A percentile compares a stretch with the other conserved stretches of the same genome.
Evolutionary conservation across 1,140 invertebrate species (phyloP).

Genomic region (Papilio helenus): DNA sequence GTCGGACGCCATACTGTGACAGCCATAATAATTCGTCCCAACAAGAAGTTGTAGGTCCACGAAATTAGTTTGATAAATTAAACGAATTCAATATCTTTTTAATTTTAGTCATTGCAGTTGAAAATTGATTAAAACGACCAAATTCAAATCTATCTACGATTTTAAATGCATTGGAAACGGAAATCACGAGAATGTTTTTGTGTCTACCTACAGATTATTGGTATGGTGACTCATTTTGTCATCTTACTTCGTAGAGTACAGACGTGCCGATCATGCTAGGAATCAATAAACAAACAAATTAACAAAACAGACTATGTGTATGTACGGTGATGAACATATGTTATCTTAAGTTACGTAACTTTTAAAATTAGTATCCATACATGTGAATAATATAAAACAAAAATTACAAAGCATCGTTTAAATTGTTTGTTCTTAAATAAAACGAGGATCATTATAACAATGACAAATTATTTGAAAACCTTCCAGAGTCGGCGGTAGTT

Average conservation of each 20-base stretch:
- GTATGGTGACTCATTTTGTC: not conserved
- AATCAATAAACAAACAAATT: not conserved
- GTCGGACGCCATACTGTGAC: slow-evolving; percentile 33
- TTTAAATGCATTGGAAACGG: not conserved
- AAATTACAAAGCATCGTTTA: not conserved
- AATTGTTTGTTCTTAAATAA: slow-evolving; percentile 13
- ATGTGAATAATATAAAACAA: not conserved
- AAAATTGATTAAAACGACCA: not conserved
- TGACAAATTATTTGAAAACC: slow-evolving; percentile 49
- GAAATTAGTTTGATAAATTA: not conserved
- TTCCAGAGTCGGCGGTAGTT: slow-evolving; percentile 41
- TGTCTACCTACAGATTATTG: not conserved
- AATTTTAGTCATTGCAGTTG: not conserved
- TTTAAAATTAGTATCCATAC: not conserved
- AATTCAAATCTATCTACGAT: not conserved
- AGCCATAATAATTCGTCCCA: slow-evolving; percentile 19
- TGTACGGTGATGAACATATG: too few species aligned
- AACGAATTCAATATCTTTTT: not conserved
- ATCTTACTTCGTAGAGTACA: not conserved
- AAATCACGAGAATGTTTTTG: not conserved
- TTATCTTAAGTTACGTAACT: too few species aligned
- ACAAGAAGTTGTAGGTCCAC: slow-evolving; percentile 1
- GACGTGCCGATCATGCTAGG: not conserved
- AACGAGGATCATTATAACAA: slow-evolving; percentile 34
- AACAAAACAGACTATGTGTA: not conserved